Evolutionary conservation across 2,797 vertebrate species (phyloP), one percentile per base, ranked within the genome.

Genomic region (Eulemur mongoz): DNA sequence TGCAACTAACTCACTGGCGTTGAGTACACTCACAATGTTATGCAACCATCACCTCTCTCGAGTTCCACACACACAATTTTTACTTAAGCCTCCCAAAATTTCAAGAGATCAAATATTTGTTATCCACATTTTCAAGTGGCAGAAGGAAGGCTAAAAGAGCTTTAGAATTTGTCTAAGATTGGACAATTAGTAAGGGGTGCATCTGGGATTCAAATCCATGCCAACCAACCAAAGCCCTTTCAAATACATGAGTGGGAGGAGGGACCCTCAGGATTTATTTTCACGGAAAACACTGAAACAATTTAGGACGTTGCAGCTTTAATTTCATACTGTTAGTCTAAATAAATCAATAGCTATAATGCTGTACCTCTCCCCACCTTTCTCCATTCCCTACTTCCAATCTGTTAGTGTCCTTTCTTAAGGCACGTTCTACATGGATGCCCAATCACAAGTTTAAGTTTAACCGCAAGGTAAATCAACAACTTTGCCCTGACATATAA

Each of bases 361-460:
- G 35, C 32, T 57, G 17, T 45, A 18, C 35, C 43, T 72, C 27
- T 87, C 82, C 3, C 15, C 14, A 17, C 1, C 9, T 57, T 38
- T 61, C 73, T 20, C 15, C 35, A 22, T 40, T 57, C 43, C 63
- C 82, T 38, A 50, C 23, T 14, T 61, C 35, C 48, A 48, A 11
- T 45, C 70, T n/a, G 3, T 78, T 84, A n/a, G 12, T 45, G 8
- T 20, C 14, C n/a, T 79, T 75, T 85, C 43, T 70, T 72, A 57
- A 50, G 27, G n/a, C n/a, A 57, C 4, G 2, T 40, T 92, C 38
- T 73, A 14, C 15, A 2, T 65, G n/a, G 50, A 78, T 75, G 25
- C 52, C n/a, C n/a, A 82, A 54, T 59, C 85, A 80, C 50, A 79
- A 70, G 45, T 70, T 93, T 84, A 93, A 94, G 89, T 90, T 82